Evolutionary conservation across 1,140 invertebrate genomes (phyloP).

Genomic region (Dinoponera quadriceps): DNA sequence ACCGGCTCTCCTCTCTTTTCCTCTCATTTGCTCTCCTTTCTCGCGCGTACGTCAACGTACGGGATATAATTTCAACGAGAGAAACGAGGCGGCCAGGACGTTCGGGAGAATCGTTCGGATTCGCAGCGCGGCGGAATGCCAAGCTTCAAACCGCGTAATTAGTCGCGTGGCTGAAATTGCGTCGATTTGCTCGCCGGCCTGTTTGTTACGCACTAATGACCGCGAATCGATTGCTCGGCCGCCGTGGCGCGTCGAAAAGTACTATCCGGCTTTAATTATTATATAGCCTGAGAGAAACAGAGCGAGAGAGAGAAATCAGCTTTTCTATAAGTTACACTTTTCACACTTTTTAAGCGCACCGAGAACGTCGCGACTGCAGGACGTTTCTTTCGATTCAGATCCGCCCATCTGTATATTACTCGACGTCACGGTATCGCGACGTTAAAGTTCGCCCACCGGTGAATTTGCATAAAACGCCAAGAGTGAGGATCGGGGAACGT

Average conservation of each 20-base stretch:
- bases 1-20: not conserved
- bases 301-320: too few relatives aligned
- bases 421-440: conserved; percentile 39
- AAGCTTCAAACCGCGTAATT: conserved; percentile 19
- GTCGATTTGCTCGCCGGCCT: conserved; percentile 10
- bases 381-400: not conserved
- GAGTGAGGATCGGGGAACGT: conserved; percentile 22
- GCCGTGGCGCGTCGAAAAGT: not conserved
- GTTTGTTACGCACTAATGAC: conserved; percentile 22
- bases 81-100: too few relatives aligned
- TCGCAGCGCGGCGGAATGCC: not conserved
- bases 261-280: conserved; percentile 7
- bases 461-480: conserved; percentile 44
- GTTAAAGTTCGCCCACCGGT: not conserved
- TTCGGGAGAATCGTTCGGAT: not conserved
- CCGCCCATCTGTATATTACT: conserved; percentile 43
- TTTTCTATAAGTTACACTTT: too few relatives aligned
- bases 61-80: conserved; percentile 6
- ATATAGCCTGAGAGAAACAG: not conserved
- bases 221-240: conserved; percentile 17
- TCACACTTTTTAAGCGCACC: too few relatives aligned
- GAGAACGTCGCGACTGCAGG: too few relatives aligned
- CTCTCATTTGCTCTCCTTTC: too few relatives aligned
- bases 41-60: too few relatives aligned
- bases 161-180: conserved; percentile 20